A percentile compares a stretch with the other conserved stretches of the same genome.
phyloP scores from a whole-genome alignment of 2,888 invertebrate species.

The Rhyacophila evoluta region DNA sequence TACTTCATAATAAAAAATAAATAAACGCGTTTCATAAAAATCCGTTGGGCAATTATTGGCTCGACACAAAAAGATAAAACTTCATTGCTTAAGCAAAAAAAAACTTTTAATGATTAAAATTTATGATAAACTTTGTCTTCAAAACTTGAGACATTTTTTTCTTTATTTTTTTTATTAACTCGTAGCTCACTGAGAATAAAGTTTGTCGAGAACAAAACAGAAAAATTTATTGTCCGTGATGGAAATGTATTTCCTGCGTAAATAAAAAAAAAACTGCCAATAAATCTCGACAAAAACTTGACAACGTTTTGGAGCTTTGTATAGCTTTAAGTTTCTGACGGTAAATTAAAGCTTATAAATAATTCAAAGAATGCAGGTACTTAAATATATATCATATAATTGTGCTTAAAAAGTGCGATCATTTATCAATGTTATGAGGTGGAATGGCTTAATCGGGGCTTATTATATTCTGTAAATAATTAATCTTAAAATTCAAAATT shows the following conservation, averaged over 20 bases:
- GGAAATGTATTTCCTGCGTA: not conserved
- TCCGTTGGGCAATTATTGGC: not conserved
- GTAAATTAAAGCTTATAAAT: too few species aligned
- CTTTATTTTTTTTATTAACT: not conserved
- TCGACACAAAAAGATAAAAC: not conserved
- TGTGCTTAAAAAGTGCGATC: too few species aligned
- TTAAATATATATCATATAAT: too few species aligned
- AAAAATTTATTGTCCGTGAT: not conserved
- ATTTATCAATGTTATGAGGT: too few species aligned
- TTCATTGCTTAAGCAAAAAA: not conserved
- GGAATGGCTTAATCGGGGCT: too few species aligned
- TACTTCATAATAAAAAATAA: too few species aligned
- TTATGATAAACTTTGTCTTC: not conserved
- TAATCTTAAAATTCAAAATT: too few species aligned
- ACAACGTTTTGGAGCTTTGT: not conserved
- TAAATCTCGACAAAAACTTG: not conserved
- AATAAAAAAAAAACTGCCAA: not conserved
- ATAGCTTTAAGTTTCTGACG: too few species aligned
- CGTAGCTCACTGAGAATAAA: not conserved
- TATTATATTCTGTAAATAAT: too few species aligned
- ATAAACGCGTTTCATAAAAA: not conserved
- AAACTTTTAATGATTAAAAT: not conserved
- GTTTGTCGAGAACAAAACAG: not conserved
- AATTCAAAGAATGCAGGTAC: too few species aligned
- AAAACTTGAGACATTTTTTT: not conserved